Evolutionary conservation across 2,888 invertebrate species (phyloP).

Genomic region (Onthophagus sagittarius): DNA sequence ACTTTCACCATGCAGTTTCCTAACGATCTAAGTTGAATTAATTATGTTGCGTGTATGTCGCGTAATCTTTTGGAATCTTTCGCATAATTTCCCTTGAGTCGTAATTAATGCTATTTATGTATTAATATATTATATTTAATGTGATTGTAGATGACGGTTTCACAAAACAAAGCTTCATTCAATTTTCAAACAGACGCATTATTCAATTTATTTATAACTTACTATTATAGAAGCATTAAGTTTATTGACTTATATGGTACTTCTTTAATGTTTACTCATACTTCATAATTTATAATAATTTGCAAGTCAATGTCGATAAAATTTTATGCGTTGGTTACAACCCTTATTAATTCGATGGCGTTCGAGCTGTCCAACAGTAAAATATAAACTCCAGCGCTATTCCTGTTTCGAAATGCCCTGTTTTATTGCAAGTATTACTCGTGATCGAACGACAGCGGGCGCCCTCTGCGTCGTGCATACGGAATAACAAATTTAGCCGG

Average conservation of each 20-base stretch:
- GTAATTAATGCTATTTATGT: neutral
- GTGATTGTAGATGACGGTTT: no score
- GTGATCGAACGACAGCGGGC: neutral
- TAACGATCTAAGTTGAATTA: neutral
- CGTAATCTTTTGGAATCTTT: neutral
- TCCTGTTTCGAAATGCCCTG: neutral
- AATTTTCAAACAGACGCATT: no score
- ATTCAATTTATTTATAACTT: no score
- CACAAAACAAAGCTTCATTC: no score
- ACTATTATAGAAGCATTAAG: no score
- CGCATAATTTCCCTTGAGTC: neutral
- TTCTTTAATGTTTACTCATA: no score
- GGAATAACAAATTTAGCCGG: constrained; percentile 8
- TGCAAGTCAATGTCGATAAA: no score
- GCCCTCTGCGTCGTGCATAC: neutral
- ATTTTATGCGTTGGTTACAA: neutral
- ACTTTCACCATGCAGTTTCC: neutral
- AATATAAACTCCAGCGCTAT: neutral
- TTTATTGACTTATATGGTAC: no score
- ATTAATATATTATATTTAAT: neutral
- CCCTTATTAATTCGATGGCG: neutral
- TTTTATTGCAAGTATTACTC: neutral
- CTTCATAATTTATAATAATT: no score
- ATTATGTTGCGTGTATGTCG: neutral
- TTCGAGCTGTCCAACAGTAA: neutral